Base-by-base conservation (phyloP, 2,888 invertebrate species). In the Clivina fossor region DNA sequence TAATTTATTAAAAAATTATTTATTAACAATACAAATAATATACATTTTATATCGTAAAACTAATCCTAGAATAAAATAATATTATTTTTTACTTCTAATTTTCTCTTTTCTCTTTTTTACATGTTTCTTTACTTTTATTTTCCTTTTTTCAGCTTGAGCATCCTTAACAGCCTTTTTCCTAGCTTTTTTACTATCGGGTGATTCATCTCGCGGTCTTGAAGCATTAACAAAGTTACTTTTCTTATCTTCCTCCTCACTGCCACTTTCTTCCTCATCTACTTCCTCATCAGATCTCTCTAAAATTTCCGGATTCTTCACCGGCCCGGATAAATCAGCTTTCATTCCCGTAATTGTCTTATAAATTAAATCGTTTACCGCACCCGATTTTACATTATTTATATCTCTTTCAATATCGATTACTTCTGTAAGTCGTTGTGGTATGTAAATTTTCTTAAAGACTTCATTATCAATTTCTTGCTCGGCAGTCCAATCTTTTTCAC, bases 401-500 rank as follows among this genome's bases (percentile, higher is more conserved):
- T 99, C 97, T 22, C 92, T 75, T 70, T 93, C 93, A 69, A 86
- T 84, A 71, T 93, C 85, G 19, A 87, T 80, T 3, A 93, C 95
- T 80, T 98, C 91, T 62, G 88, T 88, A 54, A 99, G 79, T 61
- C 89, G 84, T 70, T 94, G 88, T 1, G 98, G 98, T 71, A 99
- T 99, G 71, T 85, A 98, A 2, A 90, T 84, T 70, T 89, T 85
- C 71, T 94, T 93, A 73, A 98, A 99, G 2, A 94, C 93, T 74
- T 93, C 91, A 65, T 94, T 93, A 64, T 93, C 91, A 41, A 93
- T 79, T 68, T 85, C 83, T 65, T 92, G 87, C 64, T 86, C 81
- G 9, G 85, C 84, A 40, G 87, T 83, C 65, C 85, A 75, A 50
- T 86, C 84, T 48, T 85, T 80, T 59, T 79, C 76, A 61, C 80